phyloP scores from a whole-genome alignment of 2,797 vertebrate species.

The Sylvia borin region DNA sequence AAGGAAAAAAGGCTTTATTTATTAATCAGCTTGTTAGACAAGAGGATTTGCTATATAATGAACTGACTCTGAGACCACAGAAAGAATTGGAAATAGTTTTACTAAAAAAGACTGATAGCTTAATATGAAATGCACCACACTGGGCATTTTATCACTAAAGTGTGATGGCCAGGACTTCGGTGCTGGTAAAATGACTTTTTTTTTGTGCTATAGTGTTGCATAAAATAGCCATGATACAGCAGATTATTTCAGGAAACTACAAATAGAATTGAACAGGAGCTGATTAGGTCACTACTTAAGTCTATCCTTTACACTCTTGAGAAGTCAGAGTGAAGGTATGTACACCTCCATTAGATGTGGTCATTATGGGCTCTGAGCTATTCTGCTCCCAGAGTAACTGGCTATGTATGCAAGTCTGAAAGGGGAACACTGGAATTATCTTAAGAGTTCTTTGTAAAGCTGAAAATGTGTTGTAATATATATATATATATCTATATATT shows the following conservation, averaged over 20 bases:
- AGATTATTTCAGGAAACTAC: not conserved
- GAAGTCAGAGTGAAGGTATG: not conserved
- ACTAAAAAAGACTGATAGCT: not conserved
- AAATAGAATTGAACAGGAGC: not conserved
- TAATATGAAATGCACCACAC: not conserved
- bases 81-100: not conserved
- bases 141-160: not conserved
- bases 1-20: not conserved
- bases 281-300: not conserved
- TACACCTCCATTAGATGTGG: not conserved
- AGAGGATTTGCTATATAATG: not conserved
- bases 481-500: not conserved
- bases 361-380: not conserved
- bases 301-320: not conserved
- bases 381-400: not conserved
- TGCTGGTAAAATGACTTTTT: not conserved
- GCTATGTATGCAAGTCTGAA: not conserved
- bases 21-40: conserved; percentile 35
- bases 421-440: not conserved
- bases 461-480: not conserved
- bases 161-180: not conserved
- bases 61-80: not conserved
- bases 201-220: not conserved
- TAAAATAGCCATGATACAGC: not conserved
- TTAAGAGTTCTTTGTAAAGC: not conserved